Base-by-base conservation (phyloP, 2,888 invertebrate species). In the Meiosimyza platycephala region DNA sequence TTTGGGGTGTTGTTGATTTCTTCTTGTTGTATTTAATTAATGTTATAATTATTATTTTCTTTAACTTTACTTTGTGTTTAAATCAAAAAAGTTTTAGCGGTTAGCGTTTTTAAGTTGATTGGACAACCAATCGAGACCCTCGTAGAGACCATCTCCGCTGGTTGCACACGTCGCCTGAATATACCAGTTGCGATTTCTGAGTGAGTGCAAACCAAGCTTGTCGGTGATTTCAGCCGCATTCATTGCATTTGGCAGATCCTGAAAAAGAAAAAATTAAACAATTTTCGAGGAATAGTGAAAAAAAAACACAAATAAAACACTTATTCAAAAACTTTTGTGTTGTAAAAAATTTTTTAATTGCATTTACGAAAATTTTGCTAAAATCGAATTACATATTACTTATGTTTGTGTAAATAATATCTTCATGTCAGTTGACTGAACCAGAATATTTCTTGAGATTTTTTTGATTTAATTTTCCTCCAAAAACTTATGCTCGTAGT, bases 201-300 rank as follows among this genome's bases (percentile, higher is more conserved):
- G 91, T 86, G 97, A 96, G 89, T 99, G 99, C 88, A 99, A 92
- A 78, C 98, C 98, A 88, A 99, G 91, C 92, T 99, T 99, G 90
- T 99, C 99, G 84, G 99, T 99, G 83, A 99, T 98, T 91, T 99
- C 99, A 77, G 99, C 98, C 79, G 99, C 98, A 89, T 98, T 99
- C 99, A 99, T 99, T 83, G 99, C 99, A 89, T 99, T 99, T 85
- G 99, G 99, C 91, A 99, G 92, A 92, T 99, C 99, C 96, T 97
- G 86, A 55, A 88, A 88, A 80, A 68, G 73, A 77, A 47, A 9
- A 48, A 71, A 71, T 6, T 9, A 3, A 28, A 3, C 28, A 28
- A 28, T 28, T 28, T 28, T 28, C 62, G 4, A 15, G 15, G 13
- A 48, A 72, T 67, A 63, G 22, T 74, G 72, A 62, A 63, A 72